Conservation (phyloP, 2,888 invertebrate species). For the Netelia virgata region DNA sequence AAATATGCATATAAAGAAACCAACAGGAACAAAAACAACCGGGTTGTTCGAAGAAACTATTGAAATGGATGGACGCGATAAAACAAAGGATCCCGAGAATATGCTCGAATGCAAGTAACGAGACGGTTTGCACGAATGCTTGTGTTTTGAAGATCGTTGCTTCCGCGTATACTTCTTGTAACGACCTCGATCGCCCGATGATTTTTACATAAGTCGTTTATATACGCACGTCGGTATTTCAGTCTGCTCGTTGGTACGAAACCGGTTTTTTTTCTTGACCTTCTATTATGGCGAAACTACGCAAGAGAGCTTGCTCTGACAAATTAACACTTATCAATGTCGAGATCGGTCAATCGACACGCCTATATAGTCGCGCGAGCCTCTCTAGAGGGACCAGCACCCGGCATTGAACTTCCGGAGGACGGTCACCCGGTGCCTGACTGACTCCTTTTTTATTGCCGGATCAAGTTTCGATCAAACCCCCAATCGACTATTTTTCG, state of each 20-base stretch:
- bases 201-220: neutral
- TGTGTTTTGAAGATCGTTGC: neutral
- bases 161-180: neutral
- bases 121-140: neutral
- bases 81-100: neutral
- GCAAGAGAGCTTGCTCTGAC: neutral
- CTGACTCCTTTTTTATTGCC: constrained; percentile 7
- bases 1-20: no score
- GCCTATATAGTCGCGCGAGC: neutral
- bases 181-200: neutral
- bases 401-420: constrained; percentile 44
- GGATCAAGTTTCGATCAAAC: neutral
- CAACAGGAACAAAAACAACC: neutral
- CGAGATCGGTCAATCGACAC: constrained; percentile 36
- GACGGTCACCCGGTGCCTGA: neutral
- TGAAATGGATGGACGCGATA: neutral
- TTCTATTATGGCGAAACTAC: neutral
- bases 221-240: neutral
- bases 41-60: neutral
- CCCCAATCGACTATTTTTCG: neutral
- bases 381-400: neutral
- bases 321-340: constrained; percentile 50
- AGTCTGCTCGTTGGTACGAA: constrained; percentile 3
- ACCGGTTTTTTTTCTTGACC: constrained; percentile 12
- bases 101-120: neutral